phyloP scores from a whole-genome alignment of 2,888 invertebrate species.

The Philopedon plagiatum region DNA sequence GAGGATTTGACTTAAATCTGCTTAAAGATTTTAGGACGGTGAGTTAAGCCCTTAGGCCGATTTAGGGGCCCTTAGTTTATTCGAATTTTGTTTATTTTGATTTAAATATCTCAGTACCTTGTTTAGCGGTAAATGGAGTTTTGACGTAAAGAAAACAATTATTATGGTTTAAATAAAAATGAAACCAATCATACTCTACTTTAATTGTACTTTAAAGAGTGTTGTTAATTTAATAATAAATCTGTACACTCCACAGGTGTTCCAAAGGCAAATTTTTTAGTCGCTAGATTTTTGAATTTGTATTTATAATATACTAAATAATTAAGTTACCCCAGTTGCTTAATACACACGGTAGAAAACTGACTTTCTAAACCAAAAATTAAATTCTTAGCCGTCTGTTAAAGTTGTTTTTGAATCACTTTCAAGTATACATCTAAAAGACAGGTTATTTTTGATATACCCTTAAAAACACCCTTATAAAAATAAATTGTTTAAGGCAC shows the following conservation, averaged over 20 bases:
- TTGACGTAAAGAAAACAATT: background rate
- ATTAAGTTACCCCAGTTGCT: too few relatives aligned
- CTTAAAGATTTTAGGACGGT: constrained; percentile 40
- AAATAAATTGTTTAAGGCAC: constrained; percentile 33
- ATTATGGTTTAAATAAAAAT: background rate
- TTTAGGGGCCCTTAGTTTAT: constrained; percentile 33
- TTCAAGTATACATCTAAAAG: background rate
- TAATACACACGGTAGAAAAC: too few relatives aligned
- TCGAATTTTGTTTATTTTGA: constrained; percentile 42
- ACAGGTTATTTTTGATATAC: constrained; percentile 1
- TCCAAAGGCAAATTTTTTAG: too few relatives aligned
- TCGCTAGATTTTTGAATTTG: too few relatives aligned
- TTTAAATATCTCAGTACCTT: constrained; percentile 28
- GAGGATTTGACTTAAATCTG: constrained; percentile 42
- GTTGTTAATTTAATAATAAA: too few relatives aligned
- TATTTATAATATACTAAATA: too few relatives aligned
- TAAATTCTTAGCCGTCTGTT: background rate
- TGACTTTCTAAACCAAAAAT: background rate
- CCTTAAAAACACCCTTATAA: constrained; percentile 19
- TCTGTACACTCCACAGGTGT: too few relatives aligned
- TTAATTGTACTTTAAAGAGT: background rate
- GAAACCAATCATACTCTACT: background rate
- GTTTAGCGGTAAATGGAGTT: constrained; percentile 6
- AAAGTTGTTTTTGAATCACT: background rate
- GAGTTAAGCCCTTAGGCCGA: constrained; percentile 41